Evolutionary conservation across 2,797 vertebrate species (phyloP).

Genomic region (Onychomys arenicola): DNA sequence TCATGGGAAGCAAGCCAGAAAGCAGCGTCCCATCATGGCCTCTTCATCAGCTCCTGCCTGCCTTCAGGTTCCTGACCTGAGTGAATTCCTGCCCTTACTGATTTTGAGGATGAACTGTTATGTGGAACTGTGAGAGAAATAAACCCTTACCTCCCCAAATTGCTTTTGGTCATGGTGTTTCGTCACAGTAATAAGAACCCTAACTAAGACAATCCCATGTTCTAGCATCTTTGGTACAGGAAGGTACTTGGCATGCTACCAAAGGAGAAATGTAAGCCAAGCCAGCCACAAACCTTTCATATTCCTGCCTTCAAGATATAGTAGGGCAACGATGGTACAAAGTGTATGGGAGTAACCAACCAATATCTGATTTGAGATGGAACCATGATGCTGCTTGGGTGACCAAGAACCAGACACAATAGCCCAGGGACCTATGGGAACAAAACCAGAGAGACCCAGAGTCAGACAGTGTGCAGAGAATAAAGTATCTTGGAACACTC

Average conservation of each 20-base stretch:
- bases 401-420: neutral
- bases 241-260: neutral
- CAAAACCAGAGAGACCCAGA: neutral
- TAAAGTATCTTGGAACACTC: neutral
- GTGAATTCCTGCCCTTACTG: neutral
- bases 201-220: neutral
- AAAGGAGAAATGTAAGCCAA: neutral
- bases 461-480: neutral
- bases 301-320: neutral
- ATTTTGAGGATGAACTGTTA: neutral
- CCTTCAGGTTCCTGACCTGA: neutral
- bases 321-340: neutral
- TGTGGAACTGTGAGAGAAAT: neutral
- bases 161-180: neutral
- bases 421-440: neutral
- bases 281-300: neutral
- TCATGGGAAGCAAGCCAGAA: neutral
- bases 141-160: neutral
- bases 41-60: neutral
- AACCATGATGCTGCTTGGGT: neutral
- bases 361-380: too few species aligned
- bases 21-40: neutral
- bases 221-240: neutral
- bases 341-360: neutral
- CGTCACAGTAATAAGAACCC: neutral